Conservation (phyloP, 92 coral and sea anemone genomes). For the Plumapathes pennacea region DNA sequence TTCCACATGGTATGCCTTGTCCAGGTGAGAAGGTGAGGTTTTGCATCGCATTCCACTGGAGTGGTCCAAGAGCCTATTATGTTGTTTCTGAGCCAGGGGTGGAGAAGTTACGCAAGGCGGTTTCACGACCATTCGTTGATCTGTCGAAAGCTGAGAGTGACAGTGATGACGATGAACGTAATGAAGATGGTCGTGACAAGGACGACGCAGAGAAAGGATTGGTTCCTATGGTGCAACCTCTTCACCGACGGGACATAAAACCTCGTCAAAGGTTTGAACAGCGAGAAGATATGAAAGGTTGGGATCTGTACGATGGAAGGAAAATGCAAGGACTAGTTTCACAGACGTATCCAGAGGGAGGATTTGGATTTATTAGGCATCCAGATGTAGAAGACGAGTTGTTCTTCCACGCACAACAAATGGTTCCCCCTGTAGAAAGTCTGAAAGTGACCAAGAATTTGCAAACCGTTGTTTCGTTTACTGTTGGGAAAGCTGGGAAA, state of each 20-base stretch:
- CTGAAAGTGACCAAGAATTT: slow-evolving; percentile 12
- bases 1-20: slow-evolving; percentile 58
- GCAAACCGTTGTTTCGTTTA: slow-evolving; percentile 47
- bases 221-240: slow-evolving; percentile 41
- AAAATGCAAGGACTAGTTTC: slow-evolving; percentile 59
- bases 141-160: slow-evolving; percentile 12
- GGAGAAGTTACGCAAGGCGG: slow-evolving; percentile 50
- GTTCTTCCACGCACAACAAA: slow-evolving; percentile 61
- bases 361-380: slow-evolving; percentile 50
- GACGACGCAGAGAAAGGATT: slow-evolving; percentile 28
- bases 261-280: background rate
- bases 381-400: slow-evolving; percentile 31
- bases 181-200: slow-evolving; percentile 38
- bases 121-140: slow-evolving; percentile 9
- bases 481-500: slow-evolving; percentile 36
- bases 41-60: slow-evolving; percentile 70
- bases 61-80: slow-evolving; percentile 74
- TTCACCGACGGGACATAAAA: slow-evolving; percentile 15
- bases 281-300: slow-evolving; percentile 6
- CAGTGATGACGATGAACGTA: slow-evolving; percentile 13
- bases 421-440: slow-evolving; percentile 60
- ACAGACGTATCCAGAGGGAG: slow-evolving; percentile 2
- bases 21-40: slow-evolving; percentile 64
- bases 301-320: slow-evolving; percentile 32
- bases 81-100: slow-evolving; percentile 45